phyloP scores from a whole-genome alignment of 2,113 vertebrate species.

The Daboia siamensis region DNA sequence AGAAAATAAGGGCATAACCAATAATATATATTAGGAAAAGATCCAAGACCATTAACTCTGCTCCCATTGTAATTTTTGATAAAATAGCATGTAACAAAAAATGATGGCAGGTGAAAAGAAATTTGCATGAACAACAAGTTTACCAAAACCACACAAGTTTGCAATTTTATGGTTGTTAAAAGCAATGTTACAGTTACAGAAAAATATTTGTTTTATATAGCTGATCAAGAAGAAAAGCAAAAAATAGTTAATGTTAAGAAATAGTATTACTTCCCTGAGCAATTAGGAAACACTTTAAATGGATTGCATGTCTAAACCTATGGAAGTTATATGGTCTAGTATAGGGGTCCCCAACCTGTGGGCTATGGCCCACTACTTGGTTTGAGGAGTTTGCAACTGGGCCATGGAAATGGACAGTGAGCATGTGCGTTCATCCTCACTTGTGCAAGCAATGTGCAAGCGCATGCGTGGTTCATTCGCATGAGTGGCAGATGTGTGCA shows the following conservation, averaged over 20 bases:
- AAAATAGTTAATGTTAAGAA: not conserved
- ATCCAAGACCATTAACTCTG: not conserved
- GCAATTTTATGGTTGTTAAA: not conserved
- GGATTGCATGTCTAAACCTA: not conserved
- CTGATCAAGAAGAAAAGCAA: not conserved
- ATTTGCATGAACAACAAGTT: not conserved
- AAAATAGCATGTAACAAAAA: not conserved
- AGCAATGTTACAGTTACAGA: not conserved
- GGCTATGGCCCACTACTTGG: no score
- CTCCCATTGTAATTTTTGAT: not conserved
- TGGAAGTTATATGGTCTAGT: not conserved
- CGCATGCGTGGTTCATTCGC: no score
- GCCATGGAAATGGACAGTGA: no score
- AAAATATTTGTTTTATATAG: not conserved
- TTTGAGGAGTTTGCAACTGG: no score
- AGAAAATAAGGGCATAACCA: conserved; percentile 32
- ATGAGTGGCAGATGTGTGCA: no score
- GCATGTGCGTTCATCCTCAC: no score
- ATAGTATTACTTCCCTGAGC: not conserved
- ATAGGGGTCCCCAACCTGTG: not conserved
- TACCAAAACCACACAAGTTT: not conserved
- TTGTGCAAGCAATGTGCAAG: no score
- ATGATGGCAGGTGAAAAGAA: not conserved
- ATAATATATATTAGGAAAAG: not conserved
- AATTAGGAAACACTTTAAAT: not conserved